phyloP scores from a whole-genome alignment of 2,797 vertebrate species.

The Liasis olivaceus region DNA sequence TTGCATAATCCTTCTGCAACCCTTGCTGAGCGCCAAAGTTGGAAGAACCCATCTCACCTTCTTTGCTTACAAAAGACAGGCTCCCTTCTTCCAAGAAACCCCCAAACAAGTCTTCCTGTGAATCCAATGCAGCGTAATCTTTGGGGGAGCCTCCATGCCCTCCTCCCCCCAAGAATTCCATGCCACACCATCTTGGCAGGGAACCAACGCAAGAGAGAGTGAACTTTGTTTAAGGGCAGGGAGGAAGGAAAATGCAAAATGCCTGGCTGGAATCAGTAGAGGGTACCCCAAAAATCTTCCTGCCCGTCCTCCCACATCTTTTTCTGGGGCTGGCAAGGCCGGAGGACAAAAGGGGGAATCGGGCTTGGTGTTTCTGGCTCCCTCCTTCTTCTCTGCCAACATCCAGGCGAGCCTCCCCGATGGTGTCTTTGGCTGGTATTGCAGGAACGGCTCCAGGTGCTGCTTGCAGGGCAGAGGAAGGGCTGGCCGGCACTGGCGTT shows the following conservation, averaged over 20 bases:
- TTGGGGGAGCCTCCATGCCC: no score
- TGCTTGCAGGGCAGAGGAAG: conserved; percentile 29
- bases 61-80: no score
- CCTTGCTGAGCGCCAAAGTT: no score
- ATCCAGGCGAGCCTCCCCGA: neutral
- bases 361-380: no score
- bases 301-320: conserved; percentile 39
- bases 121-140: no score
- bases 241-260: conserved; percentile 42
- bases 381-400: conserved; percentile 43
- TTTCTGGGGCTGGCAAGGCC: conserved; percentile 50
- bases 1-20: neutral
- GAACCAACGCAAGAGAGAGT: conserved; percentile 12
- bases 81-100: conserved; percentile 48
- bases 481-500: conserved; percentile 55
- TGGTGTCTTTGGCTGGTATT: conserved; percentile 44
- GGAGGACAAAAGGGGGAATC: conserved; percentile 54
- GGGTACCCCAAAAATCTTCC: conserved; percentile 58
- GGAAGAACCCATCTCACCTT: no score
- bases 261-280: conserved; percentile 52
- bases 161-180: no score
- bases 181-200: no score
- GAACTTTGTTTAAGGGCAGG: conserved; percentile 58
- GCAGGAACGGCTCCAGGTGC: conserved; percentile 28
- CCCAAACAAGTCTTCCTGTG: conserved; percentile 4